phyloP scores from a whole-genome alignment of 2,797 vertebrate genomes.

The Chelonia mydas region DNA sequence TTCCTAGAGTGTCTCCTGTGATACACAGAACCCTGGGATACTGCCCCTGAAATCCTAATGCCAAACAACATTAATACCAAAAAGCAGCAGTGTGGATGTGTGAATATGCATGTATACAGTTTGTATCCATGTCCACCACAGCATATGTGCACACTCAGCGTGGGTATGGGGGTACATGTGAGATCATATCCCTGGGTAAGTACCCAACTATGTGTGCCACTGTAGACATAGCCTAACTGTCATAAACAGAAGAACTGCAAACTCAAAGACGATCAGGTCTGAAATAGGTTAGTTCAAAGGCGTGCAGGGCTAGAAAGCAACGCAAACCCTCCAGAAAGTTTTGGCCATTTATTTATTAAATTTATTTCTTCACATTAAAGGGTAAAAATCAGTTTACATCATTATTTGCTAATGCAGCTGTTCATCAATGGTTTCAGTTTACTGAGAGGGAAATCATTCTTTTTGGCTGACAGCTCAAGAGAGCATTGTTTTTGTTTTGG shows the following conservation, averaged over 20 bases:
- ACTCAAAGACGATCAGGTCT: background rate
- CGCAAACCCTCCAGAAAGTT: background rate
- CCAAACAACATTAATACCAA: background rate
- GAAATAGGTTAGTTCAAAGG: background rate
- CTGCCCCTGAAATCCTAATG: background rate
- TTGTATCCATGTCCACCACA: background rate
- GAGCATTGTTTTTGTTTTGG: slow-evolving; percentile 15
- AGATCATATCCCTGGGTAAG: background rate
- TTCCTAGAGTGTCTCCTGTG: background rate
- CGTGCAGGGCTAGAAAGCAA: background rate
- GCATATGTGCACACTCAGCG: background rate
- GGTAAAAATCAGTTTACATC: background rate
- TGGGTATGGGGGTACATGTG: background rate
- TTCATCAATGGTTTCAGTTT: slow-evolving; percentile 44
- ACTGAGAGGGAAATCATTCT: slow-evolving; percentile 41
- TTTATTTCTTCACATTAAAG: background rate
- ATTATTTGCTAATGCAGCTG: slow-evolving; percentile 36
- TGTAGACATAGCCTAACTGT: background rate
- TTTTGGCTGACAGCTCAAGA: slow-evolving; percentile 42
- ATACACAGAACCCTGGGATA: background rate
- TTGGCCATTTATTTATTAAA: background rate
- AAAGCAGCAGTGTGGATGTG: background rate
- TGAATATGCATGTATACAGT: background rate
- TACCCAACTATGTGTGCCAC: background rate
- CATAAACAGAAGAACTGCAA: background rate